These are phyloP conservation scores for Bombus cullumanus DNA, from an alignment of 1,140 invertebrate genomes.

Conservation along the genomic window DNA sequence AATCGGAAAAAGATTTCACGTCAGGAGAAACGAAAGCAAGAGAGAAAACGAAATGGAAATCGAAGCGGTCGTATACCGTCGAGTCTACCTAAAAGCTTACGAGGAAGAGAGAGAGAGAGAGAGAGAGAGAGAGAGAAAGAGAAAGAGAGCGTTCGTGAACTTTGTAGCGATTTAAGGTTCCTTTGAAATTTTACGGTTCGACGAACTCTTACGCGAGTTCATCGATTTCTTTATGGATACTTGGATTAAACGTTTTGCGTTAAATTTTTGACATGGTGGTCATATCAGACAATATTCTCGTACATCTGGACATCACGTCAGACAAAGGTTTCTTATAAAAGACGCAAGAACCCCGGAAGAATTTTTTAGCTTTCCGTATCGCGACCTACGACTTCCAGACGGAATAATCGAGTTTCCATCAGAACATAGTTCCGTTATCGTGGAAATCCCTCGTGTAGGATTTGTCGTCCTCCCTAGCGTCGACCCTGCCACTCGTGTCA, in stretches of 20 bases:
- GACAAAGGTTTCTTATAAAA: conserved; percentile 48
- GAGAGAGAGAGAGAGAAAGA: too few relatives aligned
- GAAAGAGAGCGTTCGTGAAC: neutral
- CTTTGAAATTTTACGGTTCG: neutral
- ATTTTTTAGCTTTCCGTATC: conserved; percentile 37
- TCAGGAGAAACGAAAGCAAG: too few relatives aligned
- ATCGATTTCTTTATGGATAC: neutral
- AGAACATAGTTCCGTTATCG: conserved; percentile 32
- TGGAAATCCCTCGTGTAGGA: conserved; percentile 61
- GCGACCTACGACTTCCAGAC: conserved; percentile 25
- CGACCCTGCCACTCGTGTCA: conserved; percentile 65
- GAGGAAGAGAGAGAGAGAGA: too few relatives aligned
- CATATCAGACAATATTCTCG: neutral
- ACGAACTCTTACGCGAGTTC: too few relatives aligned
- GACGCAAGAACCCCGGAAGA: conserved; percentile 23
- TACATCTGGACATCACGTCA: neutral
- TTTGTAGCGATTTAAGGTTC: neutral
- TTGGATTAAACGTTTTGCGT: neutral
- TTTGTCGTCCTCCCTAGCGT: conserved; percentile 57
- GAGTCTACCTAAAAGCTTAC: neutral
- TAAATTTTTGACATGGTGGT: too few relatives aligned
- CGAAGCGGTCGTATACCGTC: too few relatives aligned
- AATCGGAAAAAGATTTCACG: neutral
- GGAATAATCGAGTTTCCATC: conserved; percentile 63
- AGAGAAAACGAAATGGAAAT: neutral